A percentile compares a stretch with the other conserved stretches of the same genome.
phyloP scores from a whole-genome alignment of 2,113 vertebrate species.

The Gallinago undulata region DNA sequence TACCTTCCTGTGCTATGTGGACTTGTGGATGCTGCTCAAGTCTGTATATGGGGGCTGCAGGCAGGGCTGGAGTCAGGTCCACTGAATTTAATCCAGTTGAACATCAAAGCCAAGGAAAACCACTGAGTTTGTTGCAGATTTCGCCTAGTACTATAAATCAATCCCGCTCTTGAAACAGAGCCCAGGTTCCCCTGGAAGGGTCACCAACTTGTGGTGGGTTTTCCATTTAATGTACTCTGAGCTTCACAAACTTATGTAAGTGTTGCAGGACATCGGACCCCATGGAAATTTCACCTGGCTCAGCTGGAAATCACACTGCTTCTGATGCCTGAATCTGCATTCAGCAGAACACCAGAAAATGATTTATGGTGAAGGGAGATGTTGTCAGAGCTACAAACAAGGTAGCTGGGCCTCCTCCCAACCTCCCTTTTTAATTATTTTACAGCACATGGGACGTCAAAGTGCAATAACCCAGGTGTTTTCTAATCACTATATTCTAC shows the following conservation, averaged over 20 bases:
- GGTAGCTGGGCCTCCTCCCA: background rate
- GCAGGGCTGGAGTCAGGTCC: background rate
- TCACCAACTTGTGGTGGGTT: background rate
- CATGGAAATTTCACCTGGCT: background rate
- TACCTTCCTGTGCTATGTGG: background rate
- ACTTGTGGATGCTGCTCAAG: background rate
- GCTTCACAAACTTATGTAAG: background rate
- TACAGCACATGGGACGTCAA: background rate
- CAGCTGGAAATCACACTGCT: background rate
- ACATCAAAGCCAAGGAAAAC: conserved; percentile 27
- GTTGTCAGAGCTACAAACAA: background rate
- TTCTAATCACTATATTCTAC: background rate
- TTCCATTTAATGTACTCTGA: background rate
- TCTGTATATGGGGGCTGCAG: background rate
- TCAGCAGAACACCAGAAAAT: background rate
- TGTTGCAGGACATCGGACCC: background rate
- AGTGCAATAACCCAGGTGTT: background rate
- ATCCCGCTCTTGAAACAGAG: background rate
- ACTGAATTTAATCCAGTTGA: background rate
- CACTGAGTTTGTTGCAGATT: background rate
- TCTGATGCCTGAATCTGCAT: background rate
- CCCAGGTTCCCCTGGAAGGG: conserved; percentile 9
- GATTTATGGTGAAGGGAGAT: background rate
- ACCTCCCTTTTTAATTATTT: background rate
- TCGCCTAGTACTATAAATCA: background rate